Evolutionary conservation across 1,140 invertebrate species (phyloP), one percentile per base, ranked within the genome.

Genomic region (Drosophila parvula): DNA sequence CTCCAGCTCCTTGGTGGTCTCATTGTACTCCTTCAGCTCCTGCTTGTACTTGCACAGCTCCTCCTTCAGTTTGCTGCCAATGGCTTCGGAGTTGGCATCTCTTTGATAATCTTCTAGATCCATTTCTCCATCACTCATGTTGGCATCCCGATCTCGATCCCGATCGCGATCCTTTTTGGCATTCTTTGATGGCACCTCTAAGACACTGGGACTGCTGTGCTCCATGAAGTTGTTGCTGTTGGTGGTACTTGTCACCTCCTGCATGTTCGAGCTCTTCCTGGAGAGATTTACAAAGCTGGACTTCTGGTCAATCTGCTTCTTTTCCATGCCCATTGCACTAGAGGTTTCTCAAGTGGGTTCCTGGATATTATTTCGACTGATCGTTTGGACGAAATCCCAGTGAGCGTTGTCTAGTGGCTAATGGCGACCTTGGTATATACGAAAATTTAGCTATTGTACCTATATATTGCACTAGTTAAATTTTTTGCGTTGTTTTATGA

Each of bases 1-100:
- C 47, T 91, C 90, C 59, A 91, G 68, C 38, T 89, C 81, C 58
- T 81, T 82, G 38, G 90, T 90, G 14, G 83, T 89, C 9, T 91
- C 85, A 18, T 91, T 91, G 47, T 91, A 91, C 28, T 91, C 90
- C 27, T 78, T 76, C 1, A 91, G 58, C 64, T 91, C 90, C 64
- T 91, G 84, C 61, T 90, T 90, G 59, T 91, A 91, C 47, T 86
- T 91, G 62, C 34, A 36, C 0, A 91, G 55, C 50, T 91, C 90
- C 14, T 79, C 74, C 53, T 90, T 91, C 3, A 91, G 61, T 11
- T 90, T 91, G 16, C 62, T 56, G 5, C 85, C 90, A 16, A 91
- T 79, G 18, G 76, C 76, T 8, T 75, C 75, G 36, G 73, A 30
- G 12, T 40, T 55, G 22, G 74, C 32, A 8, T 48, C 28, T 74